These are phyloP conservation scores for Diplodus sargus DNA, from an alignment of 2,797 vertebrate genomes.

Conservation along the genomic window DNA sequence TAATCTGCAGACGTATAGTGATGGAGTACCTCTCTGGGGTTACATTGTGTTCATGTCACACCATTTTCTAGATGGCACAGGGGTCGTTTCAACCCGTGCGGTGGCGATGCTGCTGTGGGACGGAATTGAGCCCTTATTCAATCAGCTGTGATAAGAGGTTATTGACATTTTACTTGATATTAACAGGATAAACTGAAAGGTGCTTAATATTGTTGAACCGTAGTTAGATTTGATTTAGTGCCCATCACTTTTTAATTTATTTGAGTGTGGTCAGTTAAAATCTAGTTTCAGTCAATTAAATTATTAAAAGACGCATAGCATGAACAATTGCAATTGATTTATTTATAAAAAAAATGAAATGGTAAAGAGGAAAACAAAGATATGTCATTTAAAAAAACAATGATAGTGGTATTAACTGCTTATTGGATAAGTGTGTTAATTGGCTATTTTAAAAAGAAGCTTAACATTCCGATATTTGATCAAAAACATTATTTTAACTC, in stretches of 20 bases:
- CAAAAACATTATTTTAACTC: neutral
- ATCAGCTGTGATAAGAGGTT: constrained; percentile 48
- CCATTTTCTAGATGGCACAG: constrained; percentile 69
- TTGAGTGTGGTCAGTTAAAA: neutral
- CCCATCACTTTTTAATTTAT: neutral
- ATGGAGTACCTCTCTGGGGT: constrained; percentile 79
- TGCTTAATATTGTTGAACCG: neutral
- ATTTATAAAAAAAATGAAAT: neutral
- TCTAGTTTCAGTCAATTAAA: neutral
- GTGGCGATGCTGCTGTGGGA: constrained; percentile 33
- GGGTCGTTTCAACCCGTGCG: constrained; percentile 60
- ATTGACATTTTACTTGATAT: constrained; percentile 40
- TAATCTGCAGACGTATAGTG: constrained; percentile 82
- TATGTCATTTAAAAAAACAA: neutral
- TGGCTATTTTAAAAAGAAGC: neutral
- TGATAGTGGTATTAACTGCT: neutral
- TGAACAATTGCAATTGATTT: neutral
- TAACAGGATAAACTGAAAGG: neutral
- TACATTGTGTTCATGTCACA: constrained; percentile 77
- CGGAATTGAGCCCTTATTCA: constrained; percentile 68
- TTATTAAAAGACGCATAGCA: neutral
- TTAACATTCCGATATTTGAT: constrained; percentile 9
- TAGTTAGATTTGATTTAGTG: neutral
- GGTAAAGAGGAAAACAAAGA: neutral
- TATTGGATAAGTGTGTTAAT: neutral